Percentiles rank a stretch among this genome's conserved stretches.
Conservation (phyloP, 2,113 vertebrate genomes). For the Irena cyanogastra region DNA sequence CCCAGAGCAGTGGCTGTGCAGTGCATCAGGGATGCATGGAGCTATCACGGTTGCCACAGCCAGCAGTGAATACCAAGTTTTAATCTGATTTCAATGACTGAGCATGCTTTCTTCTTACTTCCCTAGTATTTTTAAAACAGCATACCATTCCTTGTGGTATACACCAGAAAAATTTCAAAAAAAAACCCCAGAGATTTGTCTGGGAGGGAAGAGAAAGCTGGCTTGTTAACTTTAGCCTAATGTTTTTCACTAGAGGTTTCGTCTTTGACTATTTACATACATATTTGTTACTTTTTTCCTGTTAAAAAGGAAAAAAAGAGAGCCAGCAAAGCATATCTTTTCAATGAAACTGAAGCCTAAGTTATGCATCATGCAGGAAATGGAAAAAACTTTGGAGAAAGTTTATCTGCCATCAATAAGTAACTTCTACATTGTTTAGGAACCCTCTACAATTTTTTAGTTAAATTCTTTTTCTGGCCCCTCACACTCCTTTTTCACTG, state of each 20-base stretch:
- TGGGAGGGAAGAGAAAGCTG: background rate
- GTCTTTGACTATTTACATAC: background rate
- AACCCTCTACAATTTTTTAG: background rate
- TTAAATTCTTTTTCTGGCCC: background rate
- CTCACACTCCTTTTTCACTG: background rate
- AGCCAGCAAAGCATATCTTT: background rate
- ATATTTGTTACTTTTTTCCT: background rate
- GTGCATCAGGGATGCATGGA: background rate
- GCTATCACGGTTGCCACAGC: background rate
- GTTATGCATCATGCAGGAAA: background rate
- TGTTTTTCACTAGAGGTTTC: background rate
- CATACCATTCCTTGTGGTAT: background rate
- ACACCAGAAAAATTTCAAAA: background rate
- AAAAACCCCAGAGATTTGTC: background rate
- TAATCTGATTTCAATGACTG: background rate
- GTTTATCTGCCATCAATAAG: background rate
- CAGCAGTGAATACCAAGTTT: background rate
- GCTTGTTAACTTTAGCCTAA: background rate
- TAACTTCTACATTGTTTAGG: background rate
- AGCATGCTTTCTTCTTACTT: background rate
- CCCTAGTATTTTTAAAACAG: background rate
- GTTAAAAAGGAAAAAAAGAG: background rate
- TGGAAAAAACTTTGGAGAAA: background rate
- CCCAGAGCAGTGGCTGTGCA: background rate
- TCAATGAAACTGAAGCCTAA: background rate